These are phyloP conservation scores for Desmodus rotundus DNA, from an alignment of 2,113 vertebrate species.

Conservation along the genomic window DNA sequence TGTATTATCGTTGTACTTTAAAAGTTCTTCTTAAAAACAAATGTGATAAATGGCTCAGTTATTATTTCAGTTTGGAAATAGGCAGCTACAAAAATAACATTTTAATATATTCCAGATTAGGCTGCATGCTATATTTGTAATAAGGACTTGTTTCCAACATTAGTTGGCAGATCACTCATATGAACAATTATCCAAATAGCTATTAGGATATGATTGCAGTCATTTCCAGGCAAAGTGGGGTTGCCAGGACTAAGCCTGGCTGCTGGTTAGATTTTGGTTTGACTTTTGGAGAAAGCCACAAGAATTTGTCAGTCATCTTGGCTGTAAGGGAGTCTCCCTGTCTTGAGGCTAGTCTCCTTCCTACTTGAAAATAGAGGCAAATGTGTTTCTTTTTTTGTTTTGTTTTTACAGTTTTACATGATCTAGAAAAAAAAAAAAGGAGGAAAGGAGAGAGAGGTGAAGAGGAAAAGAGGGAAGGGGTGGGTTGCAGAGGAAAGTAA, in stretches of 20 bases:
- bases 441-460: neutral
- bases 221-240: constrained; percentile 84
- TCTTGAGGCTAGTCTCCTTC: constrained; percentile 78
- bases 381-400: constrained; percentile 60
- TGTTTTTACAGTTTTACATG: constrained; percentile 8
- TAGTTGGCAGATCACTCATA: constrained; percentile 81
- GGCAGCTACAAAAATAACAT: constrained; percentile 84
- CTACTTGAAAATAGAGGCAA: constrained; percentile 73
- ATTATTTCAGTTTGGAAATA: constrained; percentile 83
- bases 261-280: constrained; percentile 80
- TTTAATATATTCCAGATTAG: constrained; percentile 90
- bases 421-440: neutral
- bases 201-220: constrained; percentile 86
- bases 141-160: constrained; percentile 83
- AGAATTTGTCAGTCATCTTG: constrained; percentile 86
- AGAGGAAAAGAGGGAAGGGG: neutral
- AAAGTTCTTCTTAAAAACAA: constrained; percentile 71
- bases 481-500: neutral
- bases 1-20: neutral
- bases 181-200: constrained; percentile 88
- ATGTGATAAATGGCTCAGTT: constrained; percentile 84
- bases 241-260: constrained; percentile 80
- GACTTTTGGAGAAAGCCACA: constrained; percentile 89
- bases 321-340: constrained; percentile 79
- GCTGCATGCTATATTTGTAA: constrained; percentile 86